Percentiles rank a stretch among this genome's conserved stretches.
These are phyloP conservation scores for Misgurnus mizolepis DNA, from an alignment of 2,113 vertebrate genomes.

Conservation along the genomic window DNA sequence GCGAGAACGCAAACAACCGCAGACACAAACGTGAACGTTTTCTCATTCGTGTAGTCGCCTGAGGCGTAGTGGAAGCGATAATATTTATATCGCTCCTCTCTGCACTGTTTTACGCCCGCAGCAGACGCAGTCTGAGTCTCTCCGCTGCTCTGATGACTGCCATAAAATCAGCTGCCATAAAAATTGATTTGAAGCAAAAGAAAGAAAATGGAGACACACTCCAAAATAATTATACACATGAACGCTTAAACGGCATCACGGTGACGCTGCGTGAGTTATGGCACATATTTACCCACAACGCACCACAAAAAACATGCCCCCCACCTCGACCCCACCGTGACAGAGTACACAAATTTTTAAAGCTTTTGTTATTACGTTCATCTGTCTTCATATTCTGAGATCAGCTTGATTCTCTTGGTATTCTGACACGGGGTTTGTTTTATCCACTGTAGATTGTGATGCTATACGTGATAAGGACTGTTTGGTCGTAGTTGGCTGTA, in stretches of 20 bases:
- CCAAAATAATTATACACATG: conserved; percentile 64
- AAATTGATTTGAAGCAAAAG: conserved; percentile 64
- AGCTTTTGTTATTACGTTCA: conserved; percentile 49
- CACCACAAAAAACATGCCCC: conserved; percentile 46
- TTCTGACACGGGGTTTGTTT: neutral
- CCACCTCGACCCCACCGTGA: conserved; percentile 15
- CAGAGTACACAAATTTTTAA: conserved; percentile 50
- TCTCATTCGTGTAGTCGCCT: conserved; percentile 39
- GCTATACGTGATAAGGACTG: neutral
- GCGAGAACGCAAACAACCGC: conserved; percentile 42
- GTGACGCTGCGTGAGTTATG: conserved; percentile 53
- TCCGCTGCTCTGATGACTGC: conserved; percentile 53
- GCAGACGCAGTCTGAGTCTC: conserved; percentile 52
- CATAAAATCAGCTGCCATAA: conserved; percentile 63
- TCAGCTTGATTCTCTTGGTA: conserved; percentile 43
- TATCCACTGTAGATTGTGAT: neutral
- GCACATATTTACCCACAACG: conserved; percentile 51
- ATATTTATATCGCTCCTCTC: conserved; percentile 61
- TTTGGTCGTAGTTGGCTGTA: neutral
- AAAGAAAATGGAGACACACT: conserved; percentile 63
- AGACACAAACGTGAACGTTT: conserved; percentile 27
- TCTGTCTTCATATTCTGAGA: conserved; percentile 49
- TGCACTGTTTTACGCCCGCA: conserved; percentile 51
- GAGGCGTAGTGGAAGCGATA: conserved; percentile 49
- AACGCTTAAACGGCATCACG: conserved; percentile 55